Percentiles rank a stretch among this genome's conserved stretches.
phyloP scores from a whole-genome alignment of 2,888 invertebrate species.

The Dasysyrphus albostriatus region DNA sequence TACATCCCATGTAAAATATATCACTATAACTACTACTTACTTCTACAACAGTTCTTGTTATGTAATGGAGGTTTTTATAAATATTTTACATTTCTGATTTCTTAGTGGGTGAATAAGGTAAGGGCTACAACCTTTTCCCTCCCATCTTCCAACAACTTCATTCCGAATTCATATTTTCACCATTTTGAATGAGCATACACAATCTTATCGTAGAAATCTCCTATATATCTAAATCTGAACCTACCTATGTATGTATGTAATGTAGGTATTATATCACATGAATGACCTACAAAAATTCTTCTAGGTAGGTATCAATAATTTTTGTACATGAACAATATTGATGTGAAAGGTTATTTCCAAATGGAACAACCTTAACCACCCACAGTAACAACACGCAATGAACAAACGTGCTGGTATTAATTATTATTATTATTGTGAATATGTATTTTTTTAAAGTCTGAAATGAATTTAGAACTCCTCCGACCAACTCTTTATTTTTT shows the following conservation, averaged over 20 bases:
- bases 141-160: neutral
- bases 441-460: neutral
- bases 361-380: too few relatives aligned
- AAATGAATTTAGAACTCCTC: neutral
- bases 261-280: neutral
- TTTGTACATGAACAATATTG: neutral
- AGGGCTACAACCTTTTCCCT: neutral
- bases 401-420: constrained; percentile 4
- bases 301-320: neutral
- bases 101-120: neutral
- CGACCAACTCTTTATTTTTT: neutral
- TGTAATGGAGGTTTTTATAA: too few relatives aligned
- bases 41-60: too few relatives aligned
- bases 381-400: neutral
- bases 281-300: constrained; percentile 4
- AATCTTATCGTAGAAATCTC: neutral
- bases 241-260: too few relatives aligned
- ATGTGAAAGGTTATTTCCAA: neutral
- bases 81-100: too few relatives aligned
- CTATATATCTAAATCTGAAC: neutral
- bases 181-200: neutral
- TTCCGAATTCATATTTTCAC: neutral
- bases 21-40: too few relatives aligned
- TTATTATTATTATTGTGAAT: constrained; percentile 15
- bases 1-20: too few relatives aligned